phyloP scores from a whole-genome alignment of 2,797 vertebrate species.

The Chloroceryle inda region DNA sequence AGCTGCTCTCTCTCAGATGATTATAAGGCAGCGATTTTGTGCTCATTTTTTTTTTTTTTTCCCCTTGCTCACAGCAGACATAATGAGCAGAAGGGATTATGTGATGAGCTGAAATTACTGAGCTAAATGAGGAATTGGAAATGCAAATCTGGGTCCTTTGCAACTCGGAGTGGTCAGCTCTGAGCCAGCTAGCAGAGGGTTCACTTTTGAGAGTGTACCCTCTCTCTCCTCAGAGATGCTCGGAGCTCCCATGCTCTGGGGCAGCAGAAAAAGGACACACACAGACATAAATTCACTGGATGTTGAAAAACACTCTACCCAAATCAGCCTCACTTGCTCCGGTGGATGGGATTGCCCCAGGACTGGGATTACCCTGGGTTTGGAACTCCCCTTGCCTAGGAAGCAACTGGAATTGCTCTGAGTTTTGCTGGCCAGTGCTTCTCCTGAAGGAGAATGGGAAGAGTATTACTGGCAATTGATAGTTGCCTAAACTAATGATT shows the following conservation, averaged over 20 bases:
- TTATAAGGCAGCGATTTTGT: not conserved
- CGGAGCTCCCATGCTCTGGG: fast-evolving
- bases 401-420: not conserved
- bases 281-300: not conserved
- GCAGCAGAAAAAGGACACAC: not conserved
- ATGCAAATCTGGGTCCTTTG: not conserved
- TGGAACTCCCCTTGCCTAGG: not conserved
- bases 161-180: not conserved
- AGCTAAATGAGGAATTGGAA: conserved; percentile 1
- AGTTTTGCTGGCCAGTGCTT: not conserved
- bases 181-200: not conserved
- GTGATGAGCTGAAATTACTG: conserved; percentile 15
- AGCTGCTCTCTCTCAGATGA: not conserved
- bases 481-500: not conserved
- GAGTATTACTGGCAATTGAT: not conserved
- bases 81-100: conserved; percentile 24
- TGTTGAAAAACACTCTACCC: not conserved
- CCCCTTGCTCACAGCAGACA: not conserved
- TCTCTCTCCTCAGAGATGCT: not conserved
- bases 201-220: not conserved
- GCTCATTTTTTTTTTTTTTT: not conserved
- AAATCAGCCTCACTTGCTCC: not conserved
- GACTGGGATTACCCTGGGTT: not conserved
- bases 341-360: not conserved
- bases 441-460: not conserved